Conservation (phyloP, 2,888 invertebrate genomes). For the Andrena marginata region DNA sequence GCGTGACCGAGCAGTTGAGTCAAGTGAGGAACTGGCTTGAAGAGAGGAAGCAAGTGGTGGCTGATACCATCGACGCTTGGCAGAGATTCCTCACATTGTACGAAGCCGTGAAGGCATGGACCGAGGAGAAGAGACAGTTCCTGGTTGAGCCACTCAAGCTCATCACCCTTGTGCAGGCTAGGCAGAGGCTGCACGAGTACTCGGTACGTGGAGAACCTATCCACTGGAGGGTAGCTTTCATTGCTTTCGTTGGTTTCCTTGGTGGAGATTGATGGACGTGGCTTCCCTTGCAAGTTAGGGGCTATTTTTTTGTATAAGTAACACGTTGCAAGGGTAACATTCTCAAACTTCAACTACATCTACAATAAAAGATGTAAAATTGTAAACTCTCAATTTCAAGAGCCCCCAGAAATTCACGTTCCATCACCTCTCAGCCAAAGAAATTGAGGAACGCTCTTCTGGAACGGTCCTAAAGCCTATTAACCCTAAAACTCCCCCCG, state of each 20-base stretch:
- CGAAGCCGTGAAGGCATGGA: constrained; percentile 93
- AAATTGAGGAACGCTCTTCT: not conserved
- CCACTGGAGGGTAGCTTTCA: not conserved
- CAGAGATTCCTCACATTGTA: constrained; percentile 93
- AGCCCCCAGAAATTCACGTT: not conserved
- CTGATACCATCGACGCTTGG: constrained; percentile 95
- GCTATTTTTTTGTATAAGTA: not conserved
- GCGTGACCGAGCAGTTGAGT: constrained; percentile 91
- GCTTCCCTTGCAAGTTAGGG: not conserved
- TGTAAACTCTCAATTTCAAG: not conserved
- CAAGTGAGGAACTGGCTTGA: constrained; percentile 93
- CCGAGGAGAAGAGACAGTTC: constrained; percentile 92
- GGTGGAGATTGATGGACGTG: not conserved
- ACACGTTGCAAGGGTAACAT: too few relatives aligned
- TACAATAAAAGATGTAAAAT: not conserved
- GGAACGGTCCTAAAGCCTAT: not conserved
- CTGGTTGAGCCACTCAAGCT: constrained; percentile 92
- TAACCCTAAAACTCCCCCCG: constrained; percentile 2
- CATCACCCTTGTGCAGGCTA: constrained; percentile 92
- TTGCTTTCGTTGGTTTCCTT: not conserved
- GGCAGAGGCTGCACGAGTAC: constrained; percentile 95
- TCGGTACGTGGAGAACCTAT: constrained; percentile 86
- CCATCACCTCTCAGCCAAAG: not conserved
- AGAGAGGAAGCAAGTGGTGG: constrained; percentile 93
- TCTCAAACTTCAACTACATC: not conserved